Evolutionary conservation across 2,888 invertebrate species (phyloP), one percentile per base, ranked within the genome.

Genomic region (Lypha dubia): DNA sequence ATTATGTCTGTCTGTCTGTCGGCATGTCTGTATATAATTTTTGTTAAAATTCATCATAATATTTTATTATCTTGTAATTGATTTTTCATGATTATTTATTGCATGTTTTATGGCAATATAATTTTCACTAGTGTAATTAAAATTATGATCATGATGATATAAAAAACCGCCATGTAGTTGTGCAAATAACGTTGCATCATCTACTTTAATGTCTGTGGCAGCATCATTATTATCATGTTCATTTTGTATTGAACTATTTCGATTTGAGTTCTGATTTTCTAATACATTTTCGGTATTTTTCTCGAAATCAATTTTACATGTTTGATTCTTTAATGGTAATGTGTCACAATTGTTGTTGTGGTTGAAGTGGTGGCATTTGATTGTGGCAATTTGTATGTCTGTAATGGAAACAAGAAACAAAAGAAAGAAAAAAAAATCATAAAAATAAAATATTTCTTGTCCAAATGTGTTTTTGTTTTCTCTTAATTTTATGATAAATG

Each of bases 141-240:
- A 35, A 17, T 67, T 20, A 46, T 44, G 20, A 17, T 74, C 22
- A 32, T 81, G 75, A 86, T 90, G 88, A 88, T 90, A 88, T 86
- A 87, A 86, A 85, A 87, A 88, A 86, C 90, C 90, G 87, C 90
- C 90, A 87, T 90, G 90, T 84, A 89, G 88, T 87, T 88, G 87
- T 75, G 88, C 87, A 88, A 87, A 90, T 87, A 90, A 88, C 75
- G 88, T 87, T 75, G 89, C 89, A 84, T 87, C 88, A 86, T 86
- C 87, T 46, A 80, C 71, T 63, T 70, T 79, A 53, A 76, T 79
- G 28, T 77, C 85, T 53, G 75, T 82, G 51, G 44, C 67, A 58
- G 28, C 63, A 56, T 71, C 41, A 79, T 79, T 56, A 79, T 63
- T 56, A 46, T 77, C 53, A 41, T 70, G 22, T 56, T 63, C 79